A percentile compares a stretch with the other conserved stretches of the same genome.
These are phyloP conservation scores for Tiliacea citrago DNA, from an alignment of 2,888 invertebrate species.

Conservation along the genomic window DNA sequence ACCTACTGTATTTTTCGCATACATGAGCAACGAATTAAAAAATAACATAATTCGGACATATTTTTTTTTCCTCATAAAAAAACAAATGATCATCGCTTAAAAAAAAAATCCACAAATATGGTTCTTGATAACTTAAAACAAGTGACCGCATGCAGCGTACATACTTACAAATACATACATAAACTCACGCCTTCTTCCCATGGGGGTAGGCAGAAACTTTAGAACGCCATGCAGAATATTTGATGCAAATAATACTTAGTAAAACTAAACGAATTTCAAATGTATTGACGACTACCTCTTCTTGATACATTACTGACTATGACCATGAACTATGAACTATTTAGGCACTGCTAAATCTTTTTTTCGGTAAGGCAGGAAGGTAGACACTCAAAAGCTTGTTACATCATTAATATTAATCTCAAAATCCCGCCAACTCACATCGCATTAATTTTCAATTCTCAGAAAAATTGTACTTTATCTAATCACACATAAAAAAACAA, in stretches of 20 bases:
- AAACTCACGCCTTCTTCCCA: too few relatives aligned
- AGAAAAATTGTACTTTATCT: slow-evolving; percentile 57
- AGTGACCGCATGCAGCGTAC: too few relatives aligned
- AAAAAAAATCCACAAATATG: neutral
- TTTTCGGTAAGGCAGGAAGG: neutral
- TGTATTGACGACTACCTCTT: neutral
- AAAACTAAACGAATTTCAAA: neutral
- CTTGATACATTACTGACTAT: neutral
- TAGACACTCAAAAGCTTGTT: neutral
- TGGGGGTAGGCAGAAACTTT: too few relatives aligned
- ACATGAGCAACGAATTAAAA: neutral
- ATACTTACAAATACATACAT: too few relatives aligned
- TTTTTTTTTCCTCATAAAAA: neutral
- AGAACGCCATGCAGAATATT: neutral
- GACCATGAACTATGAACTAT: too few relatives aligned
- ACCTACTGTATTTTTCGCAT: too few relatives aligned
- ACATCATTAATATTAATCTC: neutral
- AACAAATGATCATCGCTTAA: neutral
- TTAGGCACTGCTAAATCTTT: accelerated
- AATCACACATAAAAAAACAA: slow-evolving; percentile 71
- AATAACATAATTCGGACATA: neutral
- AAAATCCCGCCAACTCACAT: slow-evolving; percentile 22
- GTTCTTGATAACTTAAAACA: neutral
- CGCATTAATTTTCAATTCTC: slow-evolving; percentile 30
- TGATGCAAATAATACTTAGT: neutral